Evolutionary conservation across 1,140 invertebrate genomes (phyloP).

Genomic region (Linepithema humile): DNA sequence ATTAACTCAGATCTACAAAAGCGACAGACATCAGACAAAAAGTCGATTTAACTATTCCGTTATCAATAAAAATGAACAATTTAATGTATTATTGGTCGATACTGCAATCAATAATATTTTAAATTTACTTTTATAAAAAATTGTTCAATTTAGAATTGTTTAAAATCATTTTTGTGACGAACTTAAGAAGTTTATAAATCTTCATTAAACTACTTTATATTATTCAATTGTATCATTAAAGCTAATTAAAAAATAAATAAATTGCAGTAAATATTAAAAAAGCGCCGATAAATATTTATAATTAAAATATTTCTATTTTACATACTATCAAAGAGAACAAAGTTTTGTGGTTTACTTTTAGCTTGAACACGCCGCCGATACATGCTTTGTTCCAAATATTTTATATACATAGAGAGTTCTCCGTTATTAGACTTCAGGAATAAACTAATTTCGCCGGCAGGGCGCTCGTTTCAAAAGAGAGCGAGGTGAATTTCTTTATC

Average conservation of each 20-base stretch:
- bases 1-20: background rate
- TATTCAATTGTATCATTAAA: background rate
- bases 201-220: background rate
- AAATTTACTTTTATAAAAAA: background rate
- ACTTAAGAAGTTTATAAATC: background rate
- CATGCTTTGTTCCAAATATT: background rate
- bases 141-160: background rate
- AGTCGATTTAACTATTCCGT: background rate
- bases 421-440: background rate
- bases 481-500: constrained; percentile 13
- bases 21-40: background rate
- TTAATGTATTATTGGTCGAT: background rate
- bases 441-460: constrained; percentile 9
- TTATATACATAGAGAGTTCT: background rate
- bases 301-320: no score
- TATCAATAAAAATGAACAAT: background rate
- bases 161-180: background rate
- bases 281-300: no score
- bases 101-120: background rate
- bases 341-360: no score
- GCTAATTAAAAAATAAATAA: no score
- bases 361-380: background rate
- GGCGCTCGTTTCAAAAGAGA: background rate
- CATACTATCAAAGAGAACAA: no score
- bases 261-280: no score